A percentile compares a stretch with the other conserved stretches of the same genome.
Evolutionary conservation across 2,888 invertebrate genomes (phyloP).

Genomic region (Neoascia interrupta): DNA sequence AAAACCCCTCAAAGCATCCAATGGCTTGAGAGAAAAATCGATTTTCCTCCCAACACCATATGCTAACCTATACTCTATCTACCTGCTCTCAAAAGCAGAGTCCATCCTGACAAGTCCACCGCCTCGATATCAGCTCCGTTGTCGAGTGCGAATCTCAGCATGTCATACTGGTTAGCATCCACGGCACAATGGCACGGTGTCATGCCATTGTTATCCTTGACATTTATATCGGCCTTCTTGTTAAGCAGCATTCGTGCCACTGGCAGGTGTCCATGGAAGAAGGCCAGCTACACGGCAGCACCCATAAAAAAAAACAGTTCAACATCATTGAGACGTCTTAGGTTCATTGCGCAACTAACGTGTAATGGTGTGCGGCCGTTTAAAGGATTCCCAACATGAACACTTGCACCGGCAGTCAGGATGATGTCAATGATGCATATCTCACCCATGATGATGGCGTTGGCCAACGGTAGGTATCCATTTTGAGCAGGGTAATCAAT

Average conservation of each 20-base stretch:
- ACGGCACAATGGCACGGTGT: conserved; percentile 78
- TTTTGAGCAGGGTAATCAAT: conserved; percentile 77
- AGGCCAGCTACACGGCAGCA: conserved; percentile 74
- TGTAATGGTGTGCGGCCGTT: conserved; percentile 77
- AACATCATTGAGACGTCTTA: conserved; percentile 18
- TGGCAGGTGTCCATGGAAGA: conserved; percentile 77
- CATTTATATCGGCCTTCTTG: conserved; percentile 77
- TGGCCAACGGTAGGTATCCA: conserved; percentile 77
- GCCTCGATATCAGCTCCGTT: conserved; percentile 77
- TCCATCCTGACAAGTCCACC: conserved; percentile 77
- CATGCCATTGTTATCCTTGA: conserved; percentile 76
- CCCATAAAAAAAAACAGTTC: conserved; percentile 9
- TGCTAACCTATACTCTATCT: not conserved
- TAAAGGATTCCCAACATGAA: conserved; percentile 75
- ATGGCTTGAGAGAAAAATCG: conserved; percentile 18
- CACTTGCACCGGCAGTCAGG: conserved; percentile 76
- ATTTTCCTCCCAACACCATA: conserved; percentile 10
- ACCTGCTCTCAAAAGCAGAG: conserved; percentile 77
- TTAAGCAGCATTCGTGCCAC: conserved; percentile 77
- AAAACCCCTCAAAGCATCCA: conserved; percentile 19
- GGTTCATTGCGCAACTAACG: conserved; percentile 71
- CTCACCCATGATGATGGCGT: conserved; percentile 77
- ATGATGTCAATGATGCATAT: conserved; percentile 77
- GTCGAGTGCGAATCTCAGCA: conserved; percentile 77
- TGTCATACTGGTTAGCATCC: conserved; percentile 77